Base-by-base conservation (phyloP, 1,140 invertebrate genomes). In the Aphelenchoides avenae region DNA sequence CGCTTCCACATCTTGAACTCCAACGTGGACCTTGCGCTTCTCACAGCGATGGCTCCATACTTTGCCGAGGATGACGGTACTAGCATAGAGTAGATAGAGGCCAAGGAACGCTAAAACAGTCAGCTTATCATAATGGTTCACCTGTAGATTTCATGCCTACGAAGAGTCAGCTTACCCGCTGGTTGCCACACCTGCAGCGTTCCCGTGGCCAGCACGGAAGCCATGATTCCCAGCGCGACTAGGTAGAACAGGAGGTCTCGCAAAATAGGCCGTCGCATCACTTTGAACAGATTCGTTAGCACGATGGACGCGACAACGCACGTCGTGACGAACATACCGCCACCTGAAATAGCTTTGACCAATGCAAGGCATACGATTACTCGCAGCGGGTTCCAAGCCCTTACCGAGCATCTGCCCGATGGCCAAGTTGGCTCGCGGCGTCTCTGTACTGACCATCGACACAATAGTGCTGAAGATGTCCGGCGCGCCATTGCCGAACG, bases 401-500 rank as follows among this genome's bases (percentile, higher is more conserved):
- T 71, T 75, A 83, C 84, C 83, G 56, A 85, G 78, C 7, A 85
- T 72, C 50, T 81, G 81, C 37, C 84, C 82, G 55, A 85, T 77
- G 15, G 83, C 83, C 42, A 85, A 65, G 30, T 82, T 80, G 24
- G 81, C 81, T 78, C 81, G 59, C 58, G 79, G 77, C 63, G 79
- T 75, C 72, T 80, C 67, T 2, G 62, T 48, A 15, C 40, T 78
- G 69, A 40, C 79, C 74, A 47, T 81, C 79, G 46, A 86, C 56
- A 80, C 79, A 37, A 82, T 78, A 20, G 84, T 83, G 34, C 84
- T 85, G 73, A 88, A 86, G 22, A 88, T 82, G 76, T 88, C 87
- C 6, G 86, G 84, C 4, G 86, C 84, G 29, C 86, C 86, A 79
- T 88, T 88, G 13, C 87, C 87, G 76, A 88, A 86, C 0, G 87